Conservation (phyloP, 2,888 invertebrate species). For the Sinodicranocentrus sp. region DNA sequence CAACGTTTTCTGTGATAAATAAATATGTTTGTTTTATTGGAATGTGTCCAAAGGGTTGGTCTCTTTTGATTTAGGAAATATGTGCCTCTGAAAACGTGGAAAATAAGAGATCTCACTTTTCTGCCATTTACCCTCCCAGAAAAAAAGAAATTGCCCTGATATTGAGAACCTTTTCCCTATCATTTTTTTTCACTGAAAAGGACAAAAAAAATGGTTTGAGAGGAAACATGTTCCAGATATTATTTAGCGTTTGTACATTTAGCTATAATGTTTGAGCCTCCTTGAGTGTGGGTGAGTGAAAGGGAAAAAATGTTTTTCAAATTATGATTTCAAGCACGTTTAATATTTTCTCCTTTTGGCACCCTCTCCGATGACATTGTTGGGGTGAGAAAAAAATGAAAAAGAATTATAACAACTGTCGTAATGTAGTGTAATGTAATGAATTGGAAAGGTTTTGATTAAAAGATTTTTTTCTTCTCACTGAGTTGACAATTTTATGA, state of each 20-base stretch:
- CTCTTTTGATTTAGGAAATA: constrained; percentile 14
- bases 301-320: constrained; percentile 49
- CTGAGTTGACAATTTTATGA: constrained; percentile 55
- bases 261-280: too few species aligned
- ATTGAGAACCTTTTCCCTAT: background rate
- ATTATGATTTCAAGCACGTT: constrained; percentile 67
- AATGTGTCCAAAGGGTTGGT: constrained; percentile 51
- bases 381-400: constrained; percentile 4
- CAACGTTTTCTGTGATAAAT: constrained; percentile 39
- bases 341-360: constrained; percentile 61
- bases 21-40: constrained; percentile 65
- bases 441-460: too few species aligned
- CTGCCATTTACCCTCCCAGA: too few species aligned
- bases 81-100: too few species aligned
- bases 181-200: constrained; percentile 2
- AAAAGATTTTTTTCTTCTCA: constrained; percentile 34
- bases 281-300: constrained; percentile 38
- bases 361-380: constrained; percentile 41
- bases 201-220: background rate
- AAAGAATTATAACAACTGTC: background rate
- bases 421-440: too few species aligned
- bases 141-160: too few species aligned
- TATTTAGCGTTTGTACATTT: too few species aligned
- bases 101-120: too few species aligned
- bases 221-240: background rate